Conservation (phyloP, 2,113 vertebrate genomes). For the Dendrocopos noguchii region DNA sequence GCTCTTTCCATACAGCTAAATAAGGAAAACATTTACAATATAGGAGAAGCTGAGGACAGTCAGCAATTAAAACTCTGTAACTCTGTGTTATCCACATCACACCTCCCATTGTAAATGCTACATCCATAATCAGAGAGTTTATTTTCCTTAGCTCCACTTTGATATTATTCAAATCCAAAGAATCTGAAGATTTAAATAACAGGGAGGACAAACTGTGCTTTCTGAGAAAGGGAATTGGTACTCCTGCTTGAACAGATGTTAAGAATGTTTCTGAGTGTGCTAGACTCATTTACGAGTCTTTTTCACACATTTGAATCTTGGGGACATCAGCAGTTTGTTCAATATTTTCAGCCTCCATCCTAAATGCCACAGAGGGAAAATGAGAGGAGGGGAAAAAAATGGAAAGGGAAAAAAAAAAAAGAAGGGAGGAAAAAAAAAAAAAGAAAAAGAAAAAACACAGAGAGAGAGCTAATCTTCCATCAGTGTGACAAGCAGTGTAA, state of each 20-base stretch:
- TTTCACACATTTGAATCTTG: constrained; percentile 58
- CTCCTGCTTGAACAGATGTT: constrained; percentile 65
- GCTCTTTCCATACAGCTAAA: neutral
- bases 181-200: constrained; percentile 45
- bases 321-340: constrained; percentile 65
- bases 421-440: fast-evolving
- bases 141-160: neutral
- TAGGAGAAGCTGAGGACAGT: neutral
- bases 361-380: constrained; percentile 58
- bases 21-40: neutral
- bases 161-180: constrained; percentile 30
- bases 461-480: neutral
- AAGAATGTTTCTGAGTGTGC: constrained; percentile 62
- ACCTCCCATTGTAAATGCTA: neutral
- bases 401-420: neutral
- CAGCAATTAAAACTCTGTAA: neutral
- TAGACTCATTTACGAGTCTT: constrained; percentile 67
- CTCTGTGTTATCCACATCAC: neutral
- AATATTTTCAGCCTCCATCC: constrained; percentile 65
- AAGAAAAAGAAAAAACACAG: neutral
- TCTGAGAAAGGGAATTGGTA: constrained; percentile 46
- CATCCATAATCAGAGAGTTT: neutral
- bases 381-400: neutral
- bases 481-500: constrained; percentile 10
- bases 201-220: constrained; percentile 65